Conservation (phyloP, 2,113 vertebrate genomes). For the Thermophis baileyi region DNA sequence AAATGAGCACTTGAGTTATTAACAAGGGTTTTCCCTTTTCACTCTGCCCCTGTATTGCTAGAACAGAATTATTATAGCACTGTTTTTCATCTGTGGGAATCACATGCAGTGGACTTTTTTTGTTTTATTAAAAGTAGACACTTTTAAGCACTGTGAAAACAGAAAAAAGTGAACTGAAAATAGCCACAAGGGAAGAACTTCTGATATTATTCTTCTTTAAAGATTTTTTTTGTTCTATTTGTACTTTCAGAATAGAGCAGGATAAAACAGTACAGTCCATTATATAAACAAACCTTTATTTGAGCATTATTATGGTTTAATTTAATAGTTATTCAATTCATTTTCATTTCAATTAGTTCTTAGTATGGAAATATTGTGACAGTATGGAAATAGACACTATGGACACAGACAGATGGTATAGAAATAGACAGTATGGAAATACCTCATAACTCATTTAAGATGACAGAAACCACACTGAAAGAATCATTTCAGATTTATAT, state of each 20-base stretch:
- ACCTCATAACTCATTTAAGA: neutral
- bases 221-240: neutral
- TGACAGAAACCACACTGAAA: slow-evolving; percentile 13
- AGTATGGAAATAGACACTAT: neutral
- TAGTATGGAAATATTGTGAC: neutral
- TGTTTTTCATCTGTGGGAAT: neutral
- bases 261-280: neutral
- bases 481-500: slow-evolving; percentile 48
- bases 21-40: neutral
- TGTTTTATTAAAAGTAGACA: neutral
- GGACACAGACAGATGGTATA: neutral
- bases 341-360: neutral
- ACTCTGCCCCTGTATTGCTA: neutral
- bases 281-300: neutral
- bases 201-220: neutral
- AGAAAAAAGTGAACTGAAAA: neutral
- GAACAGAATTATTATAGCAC: neutral
- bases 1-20: slow-evolving; percentile 54
- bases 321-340: neutral
- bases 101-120: neutral
- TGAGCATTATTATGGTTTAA: neutral
- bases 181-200: neutral
- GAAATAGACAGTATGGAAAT: neutral
- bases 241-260: neutral
- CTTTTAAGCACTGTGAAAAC: neutral